Base-by-base conservation (phyloP, 1,140 invertebrate species). In the Drosophila trapezifrons region DNA sequence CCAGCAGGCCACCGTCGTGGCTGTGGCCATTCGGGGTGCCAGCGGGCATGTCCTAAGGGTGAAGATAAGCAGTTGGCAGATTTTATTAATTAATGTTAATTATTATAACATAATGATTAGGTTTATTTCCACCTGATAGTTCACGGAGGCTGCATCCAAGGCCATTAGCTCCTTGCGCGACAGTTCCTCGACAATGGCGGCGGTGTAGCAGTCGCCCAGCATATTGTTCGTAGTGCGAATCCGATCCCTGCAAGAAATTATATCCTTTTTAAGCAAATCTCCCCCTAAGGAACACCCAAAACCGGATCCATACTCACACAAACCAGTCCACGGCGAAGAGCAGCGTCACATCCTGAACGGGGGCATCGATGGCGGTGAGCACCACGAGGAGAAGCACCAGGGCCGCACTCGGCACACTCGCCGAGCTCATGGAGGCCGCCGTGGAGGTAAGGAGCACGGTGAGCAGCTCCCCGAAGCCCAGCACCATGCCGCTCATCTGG, bases 341-440 rank as follows among this genome's bases (percentile, higher is more conserved):
- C 4, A 98, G 92, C 2, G 96, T 96, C 2, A 98, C 96, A 84
- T 97, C 96, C 81, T 96, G 94, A 2, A 95, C 94, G 0, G 96
- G 96, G 12, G 95, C 95, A 86, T 96, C 95, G 37, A 99, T 97
- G 25, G 98, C 96, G 55, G 97, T 96, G 18, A 99, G 93, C 2
- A 97, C 95, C 47, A 97, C 96, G 1, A 97, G 93, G 47, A 98
- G 94, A 29, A 98, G 93, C 5, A 98, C 96, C 69, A 98, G 93
- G 3, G 98, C 98, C 22, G 98, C 98, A 91, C 97, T 98, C 0
- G 98, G 98, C 13, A 99, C 97, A 66, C 97, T 97, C 3, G 97
- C 97, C 51, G 97, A 97, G 13, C 98, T 98, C 82, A 98, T 95
- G 49, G 97, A 98, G 15, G 97, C 97, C 37, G 97, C 96, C 2